Evolutionary conservation across 2,888 invertebrate species (phyloP).

Genomic region (Apantesis nais): DNA sequence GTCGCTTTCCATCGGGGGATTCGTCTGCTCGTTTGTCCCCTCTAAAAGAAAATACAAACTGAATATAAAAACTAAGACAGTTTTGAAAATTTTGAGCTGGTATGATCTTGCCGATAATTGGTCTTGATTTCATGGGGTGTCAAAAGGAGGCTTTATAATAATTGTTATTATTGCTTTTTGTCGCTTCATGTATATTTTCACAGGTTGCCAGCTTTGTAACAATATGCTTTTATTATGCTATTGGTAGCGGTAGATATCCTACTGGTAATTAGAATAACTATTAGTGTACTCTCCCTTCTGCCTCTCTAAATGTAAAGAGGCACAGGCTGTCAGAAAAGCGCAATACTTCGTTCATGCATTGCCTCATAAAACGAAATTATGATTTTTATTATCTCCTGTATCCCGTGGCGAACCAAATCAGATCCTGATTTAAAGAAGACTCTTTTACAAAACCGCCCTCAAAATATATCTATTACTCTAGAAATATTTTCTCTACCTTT

Average conservation of each 20-base stretch:
- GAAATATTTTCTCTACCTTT: background rate
- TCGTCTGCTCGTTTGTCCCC: too few species aligned
- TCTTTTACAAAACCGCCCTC: background rate
- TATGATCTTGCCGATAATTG: background rate
- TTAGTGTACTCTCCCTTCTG: background rate
- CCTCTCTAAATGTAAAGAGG: background rate
- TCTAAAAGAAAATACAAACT: too few species aligned
- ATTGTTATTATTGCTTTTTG: background rate
- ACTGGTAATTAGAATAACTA: background rate
- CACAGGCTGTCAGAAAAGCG: background rate
- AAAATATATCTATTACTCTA: background rate
- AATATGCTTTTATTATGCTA: background rate
- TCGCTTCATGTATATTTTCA: background rate
- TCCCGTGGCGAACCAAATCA: too few species aligned
- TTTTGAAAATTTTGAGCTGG: background rate
- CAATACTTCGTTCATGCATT: background rate
- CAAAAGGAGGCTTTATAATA: background rate
- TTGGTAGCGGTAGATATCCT: too few species aligned
- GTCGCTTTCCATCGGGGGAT: too few species aligned
- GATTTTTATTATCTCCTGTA: too few species aligned
- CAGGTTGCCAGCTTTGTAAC: too few species aligned
- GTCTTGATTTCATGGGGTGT: background rate
- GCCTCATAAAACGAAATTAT: background rate
- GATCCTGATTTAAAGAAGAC: background rate
- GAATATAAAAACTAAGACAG: too few species aligned